Conservation (phyloP, 2,113 vertebrate genomes). For the Petroica traversi region DNA sequence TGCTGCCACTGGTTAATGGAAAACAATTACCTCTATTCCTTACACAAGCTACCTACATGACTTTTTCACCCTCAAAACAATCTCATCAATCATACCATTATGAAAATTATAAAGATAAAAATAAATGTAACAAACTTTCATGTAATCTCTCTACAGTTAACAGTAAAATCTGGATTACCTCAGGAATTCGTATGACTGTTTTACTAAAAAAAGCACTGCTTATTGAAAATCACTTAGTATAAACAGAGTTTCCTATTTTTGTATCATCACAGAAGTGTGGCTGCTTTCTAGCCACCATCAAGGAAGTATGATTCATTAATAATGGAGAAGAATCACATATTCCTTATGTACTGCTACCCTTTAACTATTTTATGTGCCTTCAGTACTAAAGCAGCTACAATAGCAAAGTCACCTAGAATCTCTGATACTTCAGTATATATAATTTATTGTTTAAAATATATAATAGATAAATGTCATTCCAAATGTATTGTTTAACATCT, state of each 20-base stretch:
- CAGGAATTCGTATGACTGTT: background rate
- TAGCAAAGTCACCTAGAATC: background rate
- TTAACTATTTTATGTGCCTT: background rate
- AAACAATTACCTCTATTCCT: background rate
- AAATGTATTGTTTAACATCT: background rate
- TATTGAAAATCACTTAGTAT: background rate
- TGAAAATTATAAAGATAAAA: background rate
- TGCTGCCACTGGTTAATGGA: background rate
- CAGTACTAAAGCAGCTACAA: background rate
- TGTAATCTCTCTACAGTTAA: background rate
- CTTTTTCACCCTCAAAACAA: background rate
- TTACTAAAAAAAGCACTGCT: background rate
- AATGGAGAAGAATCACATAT: background rate
- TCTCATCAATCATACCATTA: background rate
- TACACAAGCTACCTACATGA: background rate
- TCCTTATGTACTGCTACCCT: background rate
- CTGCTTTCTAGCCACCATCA: background rate
- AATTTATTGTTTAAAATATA: background rate
- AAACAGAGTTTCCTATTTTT: background rate
- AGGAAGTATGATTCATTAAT: background rate
- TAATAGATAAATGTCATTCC: background rate
- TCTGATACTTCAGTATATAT: background rate
- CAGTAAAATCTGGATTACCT: background rate
- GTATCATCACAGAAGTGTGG: background rate
- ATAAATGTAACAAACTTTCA: background rate